A percentile compares a stretch with the other conserved stretches of the same genome.
These are phyloP conservation scores for Stenichneumon culpator DNA, from an alignment of 2,888 invertebrate species.

Conservation along the genomic window DNA sequence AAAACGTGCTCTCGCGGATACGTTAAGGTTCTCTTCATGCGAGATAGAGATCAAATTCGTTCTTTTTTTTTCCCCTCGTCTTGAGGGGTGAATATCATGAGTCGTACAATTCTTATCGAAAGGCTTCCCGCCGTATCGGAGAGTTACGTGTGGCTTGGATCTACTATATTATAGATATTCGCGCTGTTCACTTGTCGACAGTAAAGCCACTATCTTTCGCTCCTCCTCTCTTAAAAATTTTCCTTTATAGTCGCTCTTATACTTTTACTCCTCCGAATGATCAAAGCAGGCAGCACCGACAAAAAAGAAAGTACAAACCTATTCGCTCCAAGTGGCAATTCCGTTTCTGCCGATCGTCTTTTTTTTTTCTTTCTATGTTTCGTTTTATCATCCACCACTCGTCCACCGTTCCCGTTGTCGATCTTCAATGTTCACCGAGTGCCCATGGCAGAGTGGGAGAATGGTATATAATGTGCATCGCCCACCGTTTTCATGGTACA, in stretches of 20 bases:
- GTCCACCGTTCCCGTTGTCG: background rate
- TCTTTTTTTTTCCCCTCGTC: conserved; percentile 11
- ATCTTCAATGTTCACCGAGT: background rate
- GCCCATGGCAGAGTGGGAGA: background rate
- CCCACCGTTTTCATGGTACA: background rate
- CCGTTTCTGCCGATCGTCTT: background rate
- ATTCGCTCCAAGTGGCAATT: conserved; percentile 1
- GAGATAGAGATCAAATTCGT: conserved; percentile 24
- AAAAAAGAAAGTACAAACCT: background rate
- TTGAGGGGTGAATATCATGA: conserved; percentile 19
- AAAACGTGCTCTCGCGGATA: background rate
- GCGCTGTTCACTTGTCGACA: background rate
- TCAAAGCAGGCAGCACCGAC: background rate
- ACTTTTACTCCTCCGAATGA: background rate
- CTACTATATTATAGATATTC: background rate
- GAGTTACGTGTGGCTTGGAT: background rate
- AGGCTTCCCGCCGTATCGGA: background rate
- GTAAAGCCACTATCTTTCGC: background rate
- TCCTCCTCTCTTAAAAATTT: background rate
- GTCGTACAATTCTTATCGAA: background rate
- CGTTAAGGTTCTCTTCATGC: background rate
- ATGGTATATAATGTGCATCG: background rate
- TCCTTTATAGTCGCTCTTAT: background rate
- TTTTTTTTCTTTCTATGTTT: background rate
- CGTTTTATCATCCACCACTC: background rate